Evolutionary conservation across 2,113 vertebrate species (phyloP), one percentile per base, ranked within the genome.

Genomic region (Chrysochloris asiatica): DNA sequence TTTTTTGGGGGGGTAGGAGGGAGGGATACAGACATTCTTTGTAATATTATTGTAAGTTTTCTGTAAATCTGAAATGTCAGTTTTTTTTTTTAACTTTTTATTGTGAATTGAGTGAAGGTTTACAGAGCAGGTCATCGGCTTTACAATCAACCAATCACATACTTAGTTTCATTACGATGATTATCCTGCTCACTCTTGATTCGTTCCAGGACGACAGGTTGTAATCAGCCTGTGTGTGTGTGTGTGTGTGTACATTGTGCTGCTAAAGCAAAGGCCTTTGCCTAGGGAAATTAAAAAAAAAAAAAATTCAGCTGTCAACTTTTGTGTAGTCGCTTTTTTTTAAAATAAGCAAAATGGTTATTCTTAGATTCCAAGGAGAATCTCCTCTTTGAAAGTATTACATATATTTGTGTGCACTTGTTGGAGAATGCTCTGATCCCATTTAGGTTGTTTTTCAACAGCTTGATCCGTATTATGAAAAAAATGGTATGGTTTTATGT

Each of bases 331-430:
- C 33, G 77, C 54, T 19, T 81, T 86, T 89, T 94, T 91, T 73
- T 26, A 69, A 94, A 92, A 65, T 89, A 61, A 83, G 84, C 26
- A 65, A 87, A 93, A 79, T 47, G n/a, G 36, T 83, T 65, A 45
- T 76, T 83, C 30, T 83, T 91, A 79, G 63, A 73, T 33, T 93
- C 21, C 56, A 88, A 50, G 94, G 77, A 92, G 43, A 95, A 80
- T 80, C 30, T 89, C 78, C 5, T 84, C 17, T 93, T 91, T 63
- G 52, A 36, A 73, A 92, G 19, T 82, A 84, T 77, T 71, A 13
- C 4, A 6, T 90, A 11, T 79, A 38, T 56, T 95, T n/a, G 48
- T 28, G 77, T 93, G 45, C 54, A 78, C 12, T 54, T 43, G 13
- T 71, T 88, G 26, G 67, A 86, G 48, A 90, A 69, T 78, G 22